Conservation (phyloP, 2,113 vertebrate species). For the Rana temporaria region DNA sequence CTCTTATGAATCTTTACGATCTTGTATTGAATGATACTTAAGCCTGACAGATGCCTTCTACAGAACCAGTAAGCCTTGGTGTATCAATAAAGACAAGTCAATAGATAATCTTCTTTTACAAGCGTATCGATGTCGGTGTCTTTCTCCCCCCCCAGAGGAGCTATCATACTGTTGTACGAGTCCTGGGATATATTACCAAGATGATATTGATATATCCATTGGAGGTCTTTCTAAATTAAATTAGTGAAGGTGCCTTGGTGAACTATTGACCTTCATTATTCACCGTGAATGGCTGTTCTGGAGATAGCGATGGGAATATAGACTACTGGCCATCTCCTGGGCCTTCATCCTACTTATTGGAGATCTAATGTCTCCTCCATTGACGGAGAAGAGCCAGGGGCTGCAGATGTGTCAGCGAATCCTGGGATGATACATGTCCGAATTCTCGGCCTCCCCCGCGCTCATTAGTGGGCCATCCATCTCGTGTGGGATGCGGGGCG, state of each 20-base stretch:
- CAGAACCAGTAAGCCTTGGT: too few relatives aligned
- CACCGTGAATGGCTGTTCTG: not conserved
- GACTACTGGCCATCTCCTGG: too few relatives aligned
- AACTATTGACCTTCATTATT: slow-evolving; percentile 33
- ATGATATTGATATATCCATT: slow-evolving; percentile 3
- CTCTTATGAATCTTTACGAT: too few relatives aligned
- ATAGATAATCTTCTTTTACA: not conserved
- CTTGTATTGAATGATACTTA: not conserved
- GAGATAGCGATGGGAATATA: too few relatives aligned
- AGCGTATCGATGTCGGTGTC: not conserved
- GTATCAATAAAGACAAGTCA: not conserved
- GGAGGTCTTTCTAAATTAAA: slow-evolving; percentile 22
- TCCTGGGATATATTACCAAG: not conserved
- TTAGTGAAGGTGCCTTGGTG: slow-evolving; percentile 26
- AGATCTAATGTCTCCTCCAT: not conserved
- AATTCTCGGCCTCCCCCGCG: slow-evolving; percentile 33
- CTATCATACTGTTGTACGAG: not conserved
- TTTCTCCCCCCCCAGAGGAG: not conserved
- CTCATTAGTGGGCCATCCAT: slow-evolving; percentile 38
- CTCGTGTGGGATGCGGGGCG: slow-evolving; percentile 10
- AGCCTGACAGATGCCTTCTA: not conserved
- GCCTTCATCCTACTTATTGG: slow-evolving; percentile 3
- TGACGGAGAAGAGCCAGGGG: not conserved
- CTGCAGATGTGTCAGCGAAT: not conserved
- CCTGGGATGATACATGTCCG: not conserved